These are phyloP conservation scores for Oxytorus armatus DNA, from an alignment of 2,888 invertebrate genomes.

Conservation along the genomic window DNA sequence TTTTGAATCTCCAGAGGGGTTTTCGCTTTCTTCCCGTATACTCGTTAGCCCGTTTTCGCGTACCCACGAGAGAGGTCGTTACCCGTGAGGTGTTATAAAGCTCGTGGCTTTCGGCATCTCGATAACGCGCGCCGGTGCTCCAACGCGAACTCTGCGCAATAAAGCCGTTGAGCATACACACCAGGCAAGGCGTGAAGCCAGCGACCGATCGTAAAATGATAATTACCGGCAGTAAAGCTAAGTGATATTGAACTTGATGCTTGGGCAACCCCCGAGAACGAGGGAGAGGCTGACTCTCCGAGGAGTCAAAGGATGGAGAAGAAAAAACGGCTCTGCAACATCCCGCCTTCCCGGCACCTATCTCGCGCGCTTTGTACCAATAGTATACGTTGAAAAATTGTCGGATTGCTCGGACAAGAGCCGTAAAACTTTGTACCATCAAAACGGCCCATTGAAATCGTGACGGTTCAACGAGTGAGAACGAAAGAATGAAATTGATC, in stretches of 20 bases:
- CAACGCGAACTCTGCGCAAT: slow-evolving; percentile 74
- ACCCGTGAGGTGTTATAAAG: slow-evolving; percentile 64
- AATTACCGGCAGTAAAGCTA: slow-evolving; percentile 83
- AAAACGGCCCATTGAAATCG: no score
- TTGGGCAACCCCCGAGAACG: slow-evolving; percentile 37
- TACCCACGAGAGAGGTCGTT: slow-evolving; percentile 55
- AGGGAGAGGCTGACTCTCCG: neutral
- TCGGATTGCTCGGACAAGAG: slow-evolving; percentile 7
- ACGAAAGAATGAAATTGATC: neutral
- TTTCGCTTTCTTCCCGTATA: slow-evolving; percentile 59
- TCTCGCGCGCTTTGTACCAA: slow-evolving; percentile 39
- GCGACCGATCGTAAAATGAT: slow-evolving; percentile 82
- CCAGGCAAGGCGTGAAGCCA: slow-evolving; percentile 49
- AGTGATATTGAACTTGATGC: slow-evolving; percentile 84
- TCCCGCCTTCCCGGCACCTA: neutral
- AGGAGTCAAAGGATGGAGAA: neutral
- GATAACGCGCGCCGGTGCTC: slow-evolving; percentile 53
- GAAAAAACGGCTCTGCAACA: slow-evolving; percentile 22
- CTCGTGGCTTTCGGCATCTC: slow-evolving; percentile 60
- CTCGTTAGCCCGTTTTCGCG: slow-evolving; percentile 45
- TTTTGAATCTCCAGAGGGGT: slow-evolving; percentile 71
- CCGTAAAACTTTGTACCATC: slow-evolving; percentile 19
- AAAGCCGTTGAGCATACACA: slow-evolving; percentile 83
- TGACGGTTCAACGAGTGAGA: no score
- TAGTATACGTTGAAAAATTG: slow-evolving; percentile 7